phyloP scores from a whole-genome alignment of 2,797 vertebrate genomes.

The Myotis myotis region DNA sequence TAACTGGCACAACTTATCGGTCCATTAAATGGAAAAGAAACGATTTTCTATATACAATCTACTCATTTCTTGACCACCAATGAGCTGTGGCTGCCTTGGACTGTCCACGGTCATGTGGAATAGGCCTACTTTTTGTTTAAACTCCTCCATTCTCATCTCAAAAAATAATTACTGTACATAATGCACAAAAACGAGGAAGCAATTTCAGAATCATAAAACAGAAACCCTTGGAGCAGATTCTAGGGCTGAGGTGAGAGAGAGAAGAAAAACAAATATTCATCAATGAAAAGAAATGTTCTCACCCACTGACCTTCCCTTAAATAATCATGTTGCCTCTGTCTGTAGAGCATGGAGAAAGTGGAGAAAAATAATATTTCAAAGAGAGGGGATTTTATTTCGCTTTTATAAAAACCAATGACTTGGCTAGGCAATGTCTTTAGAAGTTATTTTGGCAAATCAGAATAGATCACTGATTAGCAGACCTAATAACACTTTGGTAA shows the following conservation, averaged over 20 bases:
- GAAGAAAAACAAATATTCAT: conserved; percentile 12
- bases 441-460: conserved; percentile 38
- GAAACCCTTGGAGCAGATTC: not conserved
- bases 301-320: not conserved
- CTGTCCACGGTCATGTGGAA: not conserved
- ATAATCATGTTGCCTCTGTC: not conserved
- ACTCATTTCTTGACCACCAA: conserved; percentile 32
- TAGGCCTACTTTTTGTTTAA: conserved; percentile 21
- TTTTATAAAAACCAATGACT: not conserved
- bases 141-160: not conserved
- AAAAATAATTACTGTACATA: conserved; percentile 12
- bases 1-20: not conserved
- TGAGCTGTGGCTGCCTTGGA: not conserved
- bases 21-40: conserved; percentile 21
- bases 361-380: not conserved
- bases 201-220: not conserved
- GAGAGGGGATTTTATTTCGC: not conserved
- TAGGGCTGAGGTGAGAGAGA: not conserved
- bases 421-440: not conserved
- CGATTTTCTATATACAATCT: not conserved
- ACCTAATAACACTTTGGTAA: not conserved
- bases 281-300: not conserved
- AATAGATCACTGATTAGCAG: not conserved
- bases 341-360: not conserved
- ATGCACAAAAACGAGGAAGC: conserved; percentile 10